Evolutionary conservation across 2,888 invertebrate species (phyloP).

Genomic region (Tryphoninae sp.): DNA sequence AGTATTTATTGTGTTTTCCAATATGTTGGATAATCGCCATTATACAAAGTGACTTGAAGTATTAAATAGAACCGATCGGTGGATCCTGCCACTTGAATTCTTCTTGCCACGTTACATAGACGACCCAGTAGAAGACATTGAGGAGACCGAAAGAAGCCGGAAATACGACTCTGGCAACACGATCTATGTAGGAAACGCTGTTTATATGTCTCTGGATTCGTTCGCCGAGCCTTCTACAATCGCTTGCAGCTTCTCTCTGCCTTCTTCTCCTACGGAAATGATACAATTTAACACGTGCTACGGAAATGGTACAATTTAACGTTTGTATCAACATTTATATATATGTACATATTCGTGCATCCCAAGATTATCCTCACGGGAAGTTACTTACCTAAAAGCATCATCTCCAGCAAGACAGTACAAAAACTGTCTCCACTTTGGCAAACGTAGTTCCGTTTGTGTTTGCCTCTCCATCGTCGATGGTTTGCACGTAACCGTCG

Average conservation of each 20-base stretch:
- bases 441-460: slow-evolving; percentile 89
- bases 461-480: slow-evolving; percentile 91
- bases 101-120: slow-evolving; percentile 90
- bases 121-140: slow-evolving; percentile 95
- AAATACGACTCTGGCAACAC: slow-evolving; percentile 90
- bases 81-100: slow-evolving; percentile 89
- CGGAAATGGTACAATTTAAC: slow-evolving; percentile 23
- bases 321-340: neutral
- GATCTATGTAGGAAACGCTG: slow-evolving; percentile 93
- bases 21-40: no score
- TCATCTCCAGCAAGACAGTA: slow-evolving; percentile 91
- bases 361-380: slow-evolving; percentile 20
- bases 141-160: slow-evolving; percentile 93
- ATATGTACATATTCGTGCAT: neutral
- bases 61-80: slow-evolving; percentile 81
- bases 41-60: slow-evolving; percentile 4
- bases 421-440: slow-evolving; percentile 90
- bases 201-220: slow-evolving; percentile 87
- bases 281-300: slow-evolving; percentile 5
- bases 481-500: slow-evolving; percentile 74
- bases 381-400: slow-evolving; percentile 82
- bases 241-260: slow-evolving; percentile 86
- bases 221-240: slow-evolving; percentile 76
- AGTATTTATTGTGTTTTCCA: no score
- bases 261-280: slow-evolving; percentile 83